phyloP scores from a whole-genome alignment of 2,113 vertebrate species.

The Festucalex cinctus region DNA sequence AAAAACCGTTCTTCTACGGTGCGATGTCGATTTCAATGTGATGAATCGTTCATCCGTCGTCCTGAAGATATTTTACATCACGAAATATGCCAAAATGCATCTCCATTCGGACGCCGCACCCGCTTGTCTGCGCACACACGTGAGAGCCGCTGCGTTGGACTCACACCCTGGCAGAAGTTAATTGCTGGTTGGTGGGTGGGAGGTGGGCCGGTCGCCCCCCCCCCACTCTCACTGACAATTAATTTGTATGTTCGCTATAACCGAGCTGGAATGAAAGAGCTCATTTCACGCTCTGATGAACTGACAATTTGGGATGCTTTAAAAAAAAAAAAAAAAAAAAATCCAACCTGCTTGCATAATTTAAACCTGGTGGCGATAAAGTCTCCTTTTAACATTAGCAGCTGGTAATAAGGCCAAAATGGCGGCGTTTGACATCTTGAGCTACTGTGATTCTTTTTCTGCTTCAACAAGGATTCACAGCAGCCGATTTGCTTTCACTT shows the following conservation, averaged over 20 bases:
- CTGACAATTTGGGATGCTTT: constrained; percentile 54
- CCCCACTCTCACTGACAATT: constrained; percentile 41
- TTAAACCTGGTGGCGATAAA: constrained; percentile 26
- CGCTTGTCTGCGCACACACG: neutral
- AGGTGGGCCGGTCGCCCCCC: neutral
- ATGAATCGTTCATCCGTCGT: too few relatives aligned
- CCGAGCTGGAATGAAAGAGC: constrained; percentile 59
- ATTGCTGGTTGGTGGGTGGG: constrained; percentile 18
- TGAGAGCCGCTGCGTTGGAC: too few relatives aligned
- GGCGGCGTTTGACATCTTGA: constrained; percentile 7
- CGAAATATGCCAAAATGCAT: too few relatives aligned
- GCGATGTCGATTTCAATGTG: too few relatives aligned
- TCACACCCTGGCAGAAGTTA: constrained; percentile 7
- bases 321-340: constrained; percentile 27
- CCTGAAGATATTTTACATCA: too few relatives aligned
- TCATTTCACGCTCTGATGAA: constrained; percentile 66
- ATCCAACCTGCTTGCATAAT: constrained; percentile 42
- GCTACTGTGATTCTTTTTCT: constrained; percentile 7
- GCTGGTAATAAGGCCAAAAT: neutral
- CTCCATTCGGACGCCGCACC: neutral
- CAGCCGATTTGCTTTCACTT: neutral
- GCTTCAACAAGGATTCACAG: neutral
- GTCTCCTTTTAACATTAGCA: constrained; percentile 12
- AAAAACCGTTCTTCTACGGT: too few relatives aligned
- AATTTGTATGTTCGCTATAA: constrained; percentile 45